Conservation (phyloP, 2,113 vertebrate species). For the Pterocles burchelli region DNA sequence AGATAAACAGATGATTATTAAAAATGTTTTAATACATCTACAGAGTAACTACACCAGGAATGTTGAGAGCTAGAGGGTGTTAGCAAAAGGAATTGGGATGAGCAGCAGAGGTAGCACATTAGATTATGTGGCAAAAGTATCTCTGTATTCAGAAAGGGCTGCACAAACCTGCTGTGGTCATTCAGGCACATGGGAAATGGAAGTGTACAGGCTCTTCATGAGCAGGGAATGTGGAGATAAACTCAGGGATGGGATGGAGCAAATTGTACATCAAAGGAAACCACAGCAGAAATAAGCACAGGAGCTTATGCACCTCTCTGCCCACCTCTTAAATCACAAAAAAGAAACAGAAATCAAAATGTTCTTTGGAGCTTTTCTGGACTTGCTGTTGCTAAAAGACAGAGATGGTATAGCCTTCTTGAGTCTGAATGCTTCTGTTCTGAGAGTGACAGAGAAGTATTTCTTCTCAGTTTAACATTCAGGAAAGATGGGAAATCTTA, state of each 20-base stretch:
- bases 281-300: background rate
- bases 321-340: background rate
- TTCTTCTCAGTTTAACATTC: background rate
- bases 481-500: background rate
- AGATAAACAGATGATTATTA: background rate
- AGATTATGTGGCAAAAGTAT: accelerated
- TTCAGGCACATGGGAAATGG: background rate
- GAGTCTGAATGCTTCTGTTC: background rate
- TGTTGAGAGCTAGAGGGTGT: background rate
- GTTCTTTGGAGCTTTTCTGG: background rate
- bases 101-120: background rate
- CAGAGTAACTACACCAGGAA: background rate
- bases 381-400: background rate
- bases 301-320: background rate
- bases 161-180: background rate
- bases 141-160: background rate
- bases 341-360: background rate
- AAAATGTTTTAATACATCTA: background rate
- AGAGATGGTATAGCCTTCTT: background rate
- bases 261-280: background rate
- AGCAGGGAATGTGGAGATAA: background rate
- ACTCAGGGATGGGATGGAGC: background rate
- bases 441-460: background rate
- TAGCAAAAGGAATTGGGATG: background rate
- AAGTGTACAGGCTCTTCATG: background rate